Percentiles rank a stretch among this genome's conserved stretches.
Evolutionary conservation across 2,888 invertebrate species (phyloP).

Genomic region (Diplazon laetatorius): DNA sequence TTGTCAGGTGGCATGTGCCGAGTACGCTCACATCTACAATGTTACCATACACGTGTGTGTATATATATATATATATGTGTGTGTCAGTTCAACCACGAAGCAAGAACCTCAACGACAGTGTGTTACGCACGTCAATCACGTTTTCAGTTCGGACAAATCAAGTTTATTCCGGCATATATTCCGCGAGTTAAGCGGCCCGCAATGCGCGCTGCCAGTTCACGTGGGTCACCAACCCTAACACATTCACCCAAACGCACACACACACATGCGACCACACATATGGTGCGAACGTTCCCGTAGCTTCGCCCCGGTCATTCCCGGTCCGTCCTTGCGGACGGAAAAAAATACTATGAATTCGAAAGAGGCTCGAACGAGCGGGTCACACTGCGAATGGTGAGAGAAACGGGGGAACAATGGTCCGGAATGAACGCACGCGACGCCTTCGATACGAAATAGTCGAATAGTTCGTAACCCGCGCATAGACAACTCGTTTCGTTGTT

Average conservation of each 20-base stretch:
- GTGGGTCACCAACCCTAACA: no score
- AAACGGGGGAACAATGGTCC: conserved; percentile 58
- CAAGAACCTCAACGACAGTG: neutral
- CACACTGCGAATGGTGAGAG: conserved; percentile 6
- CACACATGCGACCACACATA: no score
- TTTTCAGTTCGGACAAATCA: conserved; percentile 46
- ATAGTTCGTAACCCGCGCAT: conserved; percentile 33
- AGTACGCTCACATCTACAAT: neutral
- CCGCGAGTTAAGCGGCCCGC: conserved; percentile 37
- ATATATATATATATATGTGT: no score
- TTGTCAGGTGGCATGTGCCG: neutral
- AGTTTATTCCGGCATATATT: conserved; percentile 49
- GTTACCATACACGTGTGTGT: no score
- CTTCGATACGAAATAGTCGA: conserved; percentile 47
- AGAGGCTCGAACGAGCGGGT: conserved; percentile 54
- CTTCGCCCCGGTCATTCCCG: conserved; percentile 29
- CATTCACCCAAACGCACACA: no score
- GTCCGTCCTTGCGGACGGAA: conserved; percentile 23
- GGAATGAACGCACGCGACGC: conserved; percentile 54
- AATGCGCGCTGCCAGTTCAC: conserved; percentile 26
- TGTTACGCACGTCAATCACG: conserved; percentile 46
- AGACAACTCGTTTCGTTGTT: conserved; percentile 46
- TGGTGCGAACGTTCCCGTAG: conserved; percentile 40
- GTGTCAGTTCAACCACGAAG: neutral
- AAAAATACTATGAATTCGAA: conserved; percentile 63